These are phyloP conservation scores for Brachionus sp. DNA, from an alignment of 1,140 invertebrate species.

Conservation along the genomic window DNA sequence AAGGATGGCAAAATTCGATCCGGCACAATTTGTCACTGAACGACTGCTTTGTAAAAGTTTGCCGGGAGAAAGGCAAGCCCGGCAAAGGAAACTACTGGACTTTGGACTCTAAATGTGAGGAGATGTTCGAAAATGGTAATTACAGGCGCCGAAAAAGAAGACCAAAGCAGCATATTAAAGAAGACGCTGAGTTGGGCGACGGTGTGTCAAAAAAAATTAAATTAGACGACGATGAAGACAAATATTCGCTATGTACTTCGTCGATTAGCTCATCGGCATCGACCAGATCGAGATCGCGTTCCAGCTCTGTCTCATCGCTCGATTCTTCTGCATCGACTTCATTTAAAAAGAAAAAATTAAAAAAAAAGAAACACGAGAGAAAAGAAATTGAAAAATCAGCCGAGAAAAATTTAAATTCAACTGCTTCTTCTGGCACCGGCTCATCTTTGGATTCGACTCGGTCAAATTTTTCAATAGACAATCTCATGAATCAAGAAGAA, in stretches of 20 bases:
- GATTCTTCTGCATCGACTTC: not conserved
- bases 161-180: constrained; percentile 30
- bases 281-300: not conserved
- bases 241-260: not conserved
- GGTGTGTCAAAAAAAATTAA: not conserved
- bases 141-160: constrained; percentile 69
- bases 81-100: constrained; percentile 68
- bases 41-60: constrained; percentile 81
- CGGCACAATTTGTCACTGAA: constrained; percentile 81
- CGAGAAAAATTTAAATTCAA: constrained; percentile 28
- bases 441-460: constrained; percentile 4
- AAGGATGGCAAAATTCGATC: constrained; percentile 87
- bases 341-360: not conserved
- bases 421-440: constrained; percentile 7
- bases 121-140: constrained; percentile 96
- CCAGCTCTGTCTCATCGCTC: not conserved
- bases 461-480: constrained; percentile 31
- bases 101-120: constrained; percentile 73
- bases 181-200: not conserved
- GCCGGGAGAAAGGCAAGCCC: constrained; percentile 63
- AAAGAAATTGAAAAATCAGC: not conserved
- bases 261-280: not conserved
- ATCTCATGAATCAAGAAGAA: not conserved
- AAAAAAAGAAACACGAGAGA: not conserved
- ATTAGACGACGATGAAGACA: not conserved